Evolutionary conservation across 2,113 vertebrate species (phyloP), one percentile per base, ranked within the genome.

Genomic region (Passer domesticus): DNA sequence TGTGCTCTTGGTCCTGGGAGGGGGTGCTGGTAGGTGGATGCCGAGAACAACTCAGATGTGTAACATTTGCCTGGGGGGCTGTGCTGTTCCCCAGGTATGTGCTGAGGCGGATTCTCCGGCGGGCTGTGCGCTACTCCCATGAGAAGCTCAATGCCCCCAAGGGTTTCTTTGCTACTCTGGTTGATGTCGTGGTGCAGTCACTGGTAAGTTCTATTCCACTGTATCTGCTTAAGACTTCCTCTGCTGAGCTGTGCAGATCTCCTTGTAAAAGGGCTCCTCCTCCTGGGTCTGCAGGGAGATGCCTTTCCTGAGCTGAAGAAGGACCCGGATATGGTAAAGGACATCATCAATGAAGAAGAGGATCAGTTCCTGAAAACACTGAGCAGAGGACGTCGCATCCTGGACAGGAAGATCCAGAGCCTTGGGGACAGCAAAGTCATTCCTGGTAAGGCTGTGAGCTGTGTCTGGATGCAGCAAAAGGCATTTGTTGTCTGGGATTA

Each of bases 321-420:
- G 95, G 99, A 99, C 88, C 99, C 99, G 12, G 99, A 99, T n/a
- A 98, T 99, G 98, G 99, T 99, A 80, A 99, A 99, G 92, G 99
- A 99, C 87, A 98, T 99, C 47, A 98, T 99, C 70, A 99, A 99
- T 69, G 99, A 99, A 91, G 99, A 99, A 73, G 99, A 99, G 95
- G 95, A 76, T 66, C 99, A 99, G 96, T 99, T 99, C 95, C 98
- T 99, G 68, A 99, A 99, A 97, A 99, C 99, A 0, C 98, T 99
- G 86, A 99, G 97, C 96, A 99, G 99, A 90, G 99, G 99, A 33
- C 98, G 99, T n/a, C 98, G 99, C 25, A 99, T 99, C 95, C 98
- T 99, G 18, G 99, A 99, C 89, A 97, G 99, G 78, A 99, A 99
- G 97, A 99, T 99, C 87, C 98, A 98, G 96, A 99, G 99, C 84